Conservation (phyloP, 2,113 vertebrate genomes). For the Vombatus ursinus region DNA sequence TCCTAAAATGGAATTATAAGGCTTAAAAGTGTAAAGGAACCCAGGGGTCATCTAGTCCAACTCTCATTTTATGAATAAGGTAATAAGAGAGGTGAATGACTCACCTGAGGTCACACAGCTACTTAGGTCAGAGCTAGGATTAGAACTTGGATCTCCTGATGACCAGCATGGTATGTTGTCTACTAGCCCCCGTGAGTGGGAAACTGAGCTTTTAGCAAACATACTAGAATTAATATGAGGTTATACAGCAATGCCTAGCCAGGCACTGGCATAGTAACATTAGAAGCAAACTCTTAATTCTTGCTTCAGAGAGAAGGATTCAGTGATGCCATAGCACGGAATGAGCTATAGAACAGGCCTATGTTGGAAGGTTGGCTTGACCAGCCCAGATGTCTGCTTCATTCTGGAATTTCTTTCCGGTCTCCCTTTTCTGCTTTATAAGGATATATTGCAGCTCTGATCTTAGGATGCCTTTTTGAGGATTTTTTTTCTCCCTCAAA, state of each 20-base stretch:
- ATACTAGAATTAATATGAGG: background rate
- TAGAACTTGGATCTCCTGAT: background rate
- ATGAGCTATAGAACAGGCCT: background rate
- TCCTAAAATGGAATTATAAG: background rate
- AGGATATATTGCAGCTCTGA: background rate
- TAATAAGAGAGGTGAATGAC: background rate
- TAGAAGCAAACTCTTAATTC: too few species aligned
- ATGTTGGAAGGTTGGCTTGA: background rate
- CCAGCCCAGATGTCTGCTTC: background rate
- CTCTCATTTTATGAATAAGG: background rate
- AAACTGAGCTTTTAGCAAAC: background rate
- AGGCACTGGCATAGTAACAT: too few species aligned
- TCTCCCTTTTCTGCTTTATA: background rate
- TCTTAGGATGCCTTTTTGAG: background rate
- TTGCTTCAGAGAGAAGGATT: background rate
- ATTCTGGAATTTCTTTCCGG: background rate
- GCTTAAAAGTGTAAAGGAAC: background rate
- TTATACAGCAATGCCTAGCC: background rate
- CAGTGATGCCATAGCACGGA: background rate
- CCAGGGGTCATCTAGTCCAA: background rate
- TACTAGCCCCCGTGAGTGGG: too few species aligned
- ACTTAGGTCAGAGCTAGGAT: background rate
- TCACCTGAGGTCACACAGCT: background rate
- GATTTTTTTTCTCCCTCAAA: background rate
- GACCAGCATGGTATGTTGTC: background rate